Evolutionary conservation across 2,113 vertebrate species (phyloP), one percentile per base, ranked within the genome.

Genomic region (Chloroceryle aenea): DNA sequence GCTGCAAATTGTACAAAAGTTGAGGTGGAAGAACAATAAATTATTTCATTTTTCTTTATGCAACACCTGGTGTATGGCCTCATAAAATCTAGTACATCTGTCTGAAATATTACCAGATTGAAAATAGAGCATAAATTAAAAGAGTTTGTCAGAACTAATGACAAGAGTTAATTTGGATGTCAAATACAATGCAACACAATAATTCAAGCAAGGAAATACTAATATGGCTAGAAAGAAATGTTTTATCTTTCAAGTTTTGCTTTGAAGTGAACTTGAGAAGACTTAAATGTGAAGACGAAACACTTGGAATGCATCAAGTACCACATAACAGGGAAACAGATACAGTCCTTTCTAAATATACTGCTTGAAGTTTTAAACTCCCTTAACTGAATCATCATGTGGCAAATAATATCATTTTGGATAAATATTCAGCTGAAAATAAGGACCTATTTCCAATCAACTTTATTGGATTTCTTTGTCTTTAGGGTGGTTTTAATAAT

Each of bases 101-200:
- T 87, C 40, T 93, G 75, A 91, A 93, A 89, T 73, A 79, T 43
- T 76, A 88, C 18, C 30, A 90, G 53, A 72, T 76, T 61, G 32
- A 88, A 90, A 80, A 67, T 38, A 22, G 15, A 56, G 21, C 36
- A 80, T 90, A 95, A 93, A 87, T 91, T 91, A 85, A 66, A 85
- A 66, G 87, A 76, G 29, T 76, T 87, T 93, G 53, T 93, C 36
- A 29, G 87, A 66, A 83, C 27, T 88, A 85, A 94, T 87, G 69
- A 55, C 61, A 87, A 66, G 23, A 72, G 43, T 40, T 73, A 93
- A 85, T 96, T 90, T 88, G 36, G 36, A 59, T 85, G 74, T 90
- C 85, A 90, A 75, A 75, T 73, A 48, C 23, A 93, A 82, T 2
- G 4, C 47, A 82, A 56, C 78, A 73, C 58, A 87, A 32, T 94